Conservation (phyloP, 2,888 invertebrate genomes). For the Apotomis capreana region DNA sequence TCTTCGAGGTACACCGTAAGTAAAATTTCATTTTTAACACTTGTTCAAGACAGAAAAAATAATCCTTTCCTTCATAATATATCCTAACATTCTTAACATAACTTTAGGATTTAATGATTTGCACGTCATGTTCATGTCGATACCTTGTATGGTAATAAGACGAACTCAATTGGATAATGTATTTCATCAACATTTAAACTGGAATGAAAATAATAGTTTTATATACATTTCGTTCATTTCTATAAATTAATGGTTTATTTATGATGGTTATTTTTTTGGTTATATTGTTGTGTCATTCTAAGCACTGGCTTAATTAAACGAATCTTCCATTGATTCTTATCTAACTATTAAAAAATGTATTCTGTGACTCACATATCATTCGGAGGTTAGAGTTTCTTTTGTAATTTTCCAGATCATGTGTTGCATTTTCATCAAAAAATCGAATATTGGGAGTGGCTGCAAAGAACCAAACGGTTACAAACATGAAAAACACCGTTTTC, state of each 20-base stretch:
- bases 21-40: conserved; percentile 62
- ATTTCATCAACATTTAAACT: conserved; percentile 18
- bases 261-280: conserved; percentile 17
- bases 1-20: conserved; percentile 99
- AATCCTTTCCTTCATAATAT: conserved; percentile 37
- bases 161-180: conserved; percentile 20
- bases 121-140: conserved; percentile 59
- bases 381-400: conserved; percentile 32
- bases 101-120: conserved; percentile 47
- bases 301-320: not conserved
- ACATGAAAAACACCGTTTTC: conserved; percentile 98
- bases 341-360: not conserved
- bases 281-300: conserved; percentile 23
- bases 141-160: conserved; percentile 40
- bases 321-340: conserved; percentile 18
- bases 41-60: conserved; percentile 25
- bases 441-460: conserved; percentile 98
- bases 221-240: conserved; percentile 21
- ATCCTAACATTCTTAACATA: conserved; percentile 31
- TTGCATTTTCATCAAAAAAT: conserved; percentile 96
- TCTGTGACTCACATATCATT: not conserved
- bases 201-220: not conserved
- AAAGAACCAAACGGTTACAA: conserved; percentile 97
- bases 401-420: conserved; percentile 90
- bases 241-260: not conserved